Conservation (phyloP, 2,113 vertebrate species). For the Strix aluco region DNA sequence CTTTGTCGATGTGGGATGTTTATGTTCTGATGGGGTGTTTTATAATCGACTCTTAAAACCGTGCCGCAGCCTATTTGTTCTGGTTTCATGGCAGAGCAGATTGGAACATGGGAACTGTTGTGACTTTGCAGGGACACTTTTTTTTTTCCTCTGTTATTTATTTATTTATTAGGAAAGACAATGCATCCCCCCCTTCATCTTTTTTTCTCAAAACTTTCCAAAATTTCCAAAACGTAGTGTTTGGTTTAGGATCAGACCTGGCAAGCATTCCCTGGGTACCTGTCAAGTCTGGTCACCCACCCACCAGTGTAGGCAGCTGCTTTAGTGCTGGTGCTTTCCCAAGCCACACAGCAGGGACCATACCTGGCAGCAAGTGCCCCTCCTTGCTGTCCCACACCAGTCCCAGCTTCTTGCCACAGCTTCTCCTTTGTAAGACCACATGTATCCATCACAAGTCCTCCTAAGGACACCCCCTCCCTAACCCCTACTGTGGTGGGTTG, state of each 20-base stretch:
- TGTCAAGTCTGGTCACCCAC: not conserved
- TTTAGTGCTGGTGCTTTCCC: not conserved
- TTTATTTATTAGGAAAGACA: not conserved
- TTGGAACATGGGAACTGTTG: not conserved
- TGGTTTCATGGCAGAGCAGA: not conserved
- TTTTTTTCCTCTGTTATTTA: not conserved
- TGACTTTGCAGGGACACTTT: not conserved
- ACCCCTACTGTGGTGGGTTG: not conserved
- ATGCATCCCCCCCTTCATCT: not conserved
- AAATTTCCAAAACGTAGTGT: not conserved
- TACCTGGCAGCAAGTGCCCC: not conserved
- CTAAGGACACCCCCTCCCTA: not conserved
- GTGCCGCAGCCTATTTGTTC: not conserved
- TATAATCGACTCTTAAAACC: constrained; percentile 55
- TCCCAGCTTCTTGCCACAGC: not conserved
- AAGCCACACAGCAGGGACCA: accelerated
- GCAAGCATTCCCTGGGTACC: not conserved
- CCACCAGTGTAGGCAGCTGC: not conserved
- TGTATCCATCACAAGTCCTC: not conserved
- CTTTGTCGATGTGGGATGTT: constrained; percentile 55
- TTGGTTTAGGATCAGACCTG: not conserved
- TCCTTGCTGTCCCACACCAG: not conserved
- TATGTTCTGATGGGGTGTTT: constrained; percentile 56
- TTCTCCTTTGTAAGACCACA: not conserved
- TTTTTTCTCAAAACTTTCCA: not conserved